Percentiles rank a stretch among this genome's conserved stretches.
These are phyloP conservation scores for Melanargia galathea DNA, from an alignment of 2,888 invertebrate genomes.

Conservation along the genomic window DNA sequence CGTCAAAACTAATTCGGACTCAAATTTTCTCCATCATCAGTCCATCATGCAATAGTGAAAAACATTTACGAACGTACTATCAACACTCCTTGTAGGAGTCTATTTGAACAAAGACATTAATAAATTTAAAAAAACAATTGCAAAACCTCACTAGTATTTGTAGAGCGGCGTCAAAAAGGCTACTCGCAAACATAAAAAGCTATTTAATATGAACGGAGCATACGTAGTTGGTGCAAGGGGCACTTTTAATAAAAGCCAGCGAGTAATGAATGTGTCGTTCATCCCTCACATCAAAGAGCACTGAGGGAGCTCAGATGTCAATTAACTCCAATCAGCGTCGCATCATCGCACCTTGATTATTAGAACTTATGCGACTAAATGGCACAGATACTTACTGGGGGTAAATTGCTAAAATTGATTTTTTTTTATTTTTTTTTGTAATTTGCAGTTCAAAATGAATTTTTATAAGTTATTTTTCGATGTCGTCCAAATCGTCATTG, in stretches of 20 bases:
- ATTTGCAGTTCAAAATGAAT: not conserved
- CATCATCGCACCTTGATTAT: constrained; percentile 76
- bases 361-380: constrained; percentile 31
- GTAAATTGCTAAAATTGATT: not conserved
- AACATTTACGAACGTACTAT: no score
- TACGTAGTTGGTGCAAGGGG: constrained; percentile 8
- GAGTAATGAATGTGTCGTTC: constrained; percentile 37
- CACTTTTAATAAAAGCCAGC: constrained; percentile 37
- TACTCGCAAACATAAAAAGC: not conserved
- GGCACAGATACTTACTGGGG: not conserved
- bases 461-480: no score
- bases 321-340: constrained; percentile 83
- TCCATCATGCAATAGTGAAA: no score
- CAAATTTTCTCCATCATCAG: no score
- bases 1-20: no score
- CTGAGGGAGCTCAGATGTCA: constrained; percentile 70
- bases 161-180: not conserved
- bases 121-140: no score
- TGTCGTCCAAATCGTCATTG: no score
- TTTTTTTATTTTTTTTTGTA: not conserved
- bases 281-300: constrained; percentile 48
- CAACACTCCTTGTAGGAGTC: no score
- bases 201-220: constrained; percentile 4
- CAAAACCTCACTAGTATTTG: not conserved
- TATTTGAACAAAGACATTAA: no score